Evolutionary conservation across 2,113 vertebrate genomes (phyloP).

Genomic region (Mormoops blainvillei): DNA sequence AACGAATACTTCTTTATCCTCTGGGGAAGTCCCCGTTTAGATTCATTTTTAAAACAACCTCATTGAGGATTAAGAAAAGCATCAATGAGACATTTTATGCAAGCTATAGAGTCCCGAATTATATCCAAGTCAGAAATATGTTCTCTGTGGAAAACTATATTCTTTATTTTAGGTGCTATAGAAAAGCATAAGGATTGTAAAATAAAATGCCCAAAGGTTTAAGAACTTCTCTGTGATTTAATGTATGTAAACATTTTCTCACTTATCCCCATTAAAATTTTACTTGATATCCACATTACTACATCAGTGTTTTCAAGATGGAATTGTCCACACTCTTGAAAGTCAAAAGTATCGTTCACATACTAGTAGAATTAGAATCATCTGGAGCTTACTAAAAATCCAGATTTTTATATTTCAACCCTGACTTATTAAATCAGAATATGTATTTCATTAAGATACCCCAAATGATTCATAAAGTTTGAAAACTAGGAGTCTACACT

Average conservation of each 20-base stretch:
- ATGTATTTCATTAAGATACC: conserved; percentile 13
- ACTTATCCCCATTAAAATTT: neutral
- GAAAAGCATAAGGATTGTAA: neutral
- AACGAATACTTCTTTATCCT: conserved; percentile 31
- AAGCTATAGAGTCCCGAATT: neutral
- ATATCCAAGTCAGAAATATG: neutral
- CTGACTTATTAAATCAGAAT: neutral
- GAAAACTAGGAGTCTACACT: neutral
- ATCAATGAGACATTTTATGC: conserved; percentile 12
- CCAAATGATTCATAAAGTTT: neutral
- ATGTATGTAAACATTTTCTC: neutral
- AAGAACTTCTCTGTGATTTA: neutral
- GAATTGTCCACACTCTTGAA: neutral
- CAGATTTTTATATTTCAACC: neutral
- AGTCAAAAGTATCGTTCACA: neutral
- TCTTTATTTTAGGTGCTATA: conserved; percentile 29
- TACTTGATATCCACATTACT: neutral
- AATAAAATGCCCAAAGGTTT: conserved; percentile 8
- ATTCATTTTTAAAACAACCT: conserved; percentile 49
- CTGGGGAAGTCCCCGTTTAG: neutral
- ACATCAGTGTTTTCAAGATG: neutral
- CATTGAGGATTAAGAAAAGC: conserved; percentile 46
- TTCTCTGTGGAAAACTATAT: neutral
- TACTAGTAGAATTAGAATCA: neutral
- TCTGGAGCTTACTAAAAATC: neutral